Evolutionary conservation across 23 tunicate species (phyloP), one percentile per base, ranked within the genome.

Genomic region (Styela plicata): DNA sequence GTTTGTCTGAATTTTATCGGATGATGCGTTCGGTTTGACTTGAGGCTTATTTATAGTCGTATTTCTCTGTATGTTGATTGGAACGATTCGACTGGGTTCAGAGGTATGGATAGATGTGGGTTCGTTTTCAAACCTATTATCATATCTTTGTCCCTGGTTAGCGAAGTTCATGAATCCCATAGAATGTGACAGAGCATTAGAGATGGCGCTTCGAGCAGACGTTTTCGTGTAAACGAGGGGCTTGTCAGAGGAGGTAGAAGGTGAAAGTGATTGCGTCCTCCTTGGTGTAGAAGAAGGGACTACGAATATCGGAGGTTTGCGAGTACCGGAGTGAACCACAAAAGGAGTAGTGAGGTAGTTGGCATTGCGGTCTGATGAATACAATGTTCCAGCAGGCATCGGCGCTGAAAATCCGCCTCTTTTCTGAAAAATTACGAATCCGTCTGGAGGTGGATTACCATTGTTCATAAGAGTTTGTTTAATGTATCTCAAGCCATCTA

Each of bases 151-250:
- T 5, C 57, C 13, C 13, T 44, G 57, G 13, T 7, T 13, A 44
- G 57, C 7, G 57, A 44, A 44, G 13, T 44, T 13, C 57, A 44
- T 44, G 57, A 44, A 44, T 44, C 57, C 57, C 57, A 32, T 31
- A 22, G 77, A 71, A 21, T 71, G 35, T 3, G 34, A 71, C 35
- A 71, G 17, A 34, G 77, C 77, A 29, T 31, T 71, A 3, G 77
- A 71, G 3, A 71, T 71, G 3, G 77, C 77, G 17, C 77, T 71
- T 71, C 77, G 36, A 31, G 77, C 77, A 3, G 77, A 26, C 5
- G 35, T 30, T 34, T 71, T 71, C 3, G 77, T 33, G 35, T 34
- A 29, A 71, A 21, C 77, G 17, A 22, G 34, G 5, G 34, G 34
- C 20, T 26, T 30, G 16, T 32, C 24, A 71, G 2, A 17, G 3